phyloP scores from a whole-genome alignment of 2,888 invertebrate genomes.

The Strigamia maritima region DNA sequence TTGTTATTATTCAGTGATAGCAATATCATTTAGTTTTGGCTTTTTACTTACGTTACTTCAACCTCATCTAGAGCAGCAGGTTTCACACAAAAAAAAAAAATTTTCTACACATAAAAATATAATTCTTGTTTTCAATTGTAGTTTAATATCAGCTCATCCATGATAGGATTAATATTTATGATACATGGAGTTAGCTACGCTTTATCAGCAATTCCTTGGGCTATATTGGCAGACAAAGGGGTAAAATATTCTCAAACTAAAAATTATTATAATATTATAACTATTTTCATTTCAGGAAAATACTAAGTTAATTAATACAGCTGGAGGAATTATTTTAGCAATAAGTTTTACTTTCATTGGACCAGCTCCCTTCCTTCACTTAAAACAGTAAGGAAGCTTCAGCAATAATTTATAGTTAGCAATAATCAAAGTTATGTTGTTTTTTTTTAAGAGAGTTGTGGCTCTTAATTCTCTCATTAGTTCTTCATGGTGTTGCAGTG shows the following conservation, averaged over 20 bases:
- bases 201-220: slow-evolving; percentile 72
- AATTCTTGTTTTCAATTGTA: not conserved
- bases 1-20: slow-evolving; percentile 68
- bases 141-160: slow-evolving; percentile 57
- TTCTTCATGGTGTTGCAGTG: slow-evolving; percentile 77
- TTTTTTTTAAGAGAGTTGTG: not conserved
- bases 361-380: slow-evolving; percentile 70
- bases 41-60: slow-evolving; percentile 85
- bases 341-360: slow-evolving; percentile 71
- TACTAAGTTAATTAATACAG: slow-evolving; percentile 66
- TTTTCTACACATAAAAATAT: not conserved
- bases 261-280: too few species aligned
- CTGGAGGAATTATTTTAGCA: slow-evolving; percentile 66
- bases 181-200: slow-evolving; percentile 80
- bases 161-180: slow-evolving; percentile 75
- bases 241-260: too few species aligned
- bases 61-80: slow-evolving; percentile 63
- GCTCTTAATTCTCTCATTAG: slow-evolving; percentile 51
- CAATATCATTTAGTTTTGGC: slow-evolving; percentile 76
- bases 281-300: slow-evolving; percentile 51
- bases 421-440: too few species aligned
- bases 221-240: slow-evolving; percentile 72
- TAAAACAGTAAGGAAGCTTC: slow-evolving; percentile 35
- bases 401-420: too few species aligned
- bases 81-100: not conserved